Percentiles rank a stretch among this genome's conserved stretches.
Conservation (phyloP, 2,113 vertebrate genomes). For the Phyllostomus discolor region DNA sequence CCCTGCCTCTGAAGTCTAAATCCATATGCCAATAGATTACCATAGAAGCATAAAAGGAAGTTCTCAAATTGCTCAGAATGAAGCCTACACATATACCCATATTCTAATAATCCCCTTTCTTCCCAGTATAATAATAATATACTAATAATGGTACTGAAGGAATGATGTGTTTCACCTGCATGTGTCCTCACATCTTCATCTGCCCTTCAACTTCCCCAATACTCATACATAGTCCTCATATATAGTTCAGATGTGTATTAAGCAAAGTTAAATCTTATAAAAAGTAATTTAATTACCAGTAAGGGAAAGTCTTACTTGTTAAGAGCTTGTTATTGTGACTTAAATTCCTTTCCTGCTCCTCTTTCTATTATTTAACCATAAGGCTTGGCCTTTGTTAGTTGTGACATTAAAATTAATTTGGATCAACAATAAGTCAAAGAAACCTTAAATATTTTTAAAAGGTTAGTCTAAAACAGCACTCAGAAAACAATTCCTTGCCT, state of each 20-base stretch:
- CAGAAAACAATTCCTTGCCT: slow-evolving; percentile 67
- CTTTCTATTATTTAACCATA: slow-evolving; percentile 47
- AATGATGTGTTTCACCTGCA: background rate
- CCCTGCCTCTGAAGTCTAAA: background rate
- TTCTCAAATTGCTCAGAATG: background rate
- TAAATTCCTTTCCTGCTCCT: slow-evolving; percentile 61
- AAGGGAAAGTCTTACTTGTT: slow-evolving; percentile 36
- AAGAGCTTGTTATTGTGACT: slow-evolving; percentile 15
- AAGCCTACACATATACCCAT: background rate
- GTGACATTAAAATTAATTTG: slow-evolving; percentile 72
- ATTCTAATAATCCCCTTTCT: background rate
- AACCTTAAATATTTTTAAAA: slow-evolving; percentile 70
- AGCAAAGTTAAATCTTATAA: slow-evolving; percentile 46
- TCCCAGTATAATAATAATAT: background rate
- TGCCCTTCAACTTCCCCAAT: background rate
- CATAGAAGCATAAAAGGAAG: background rate
- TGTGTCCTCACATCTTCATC: background rate
- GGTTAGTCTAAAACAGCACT: slow-evolving; percentile 63
- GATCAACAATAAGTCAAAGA: slow-evolving; percentile 64
- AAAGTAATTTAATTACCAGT: slow-evolving; percentile 55
- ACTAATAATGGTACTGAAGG: background rate
- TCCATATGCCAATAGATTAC: background rate
- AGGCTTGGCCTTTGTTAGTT: slow-evolving; percentile 52
- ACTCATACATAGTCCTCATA: background rate
- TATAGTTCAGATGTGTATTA: background rate